A percentile compares a stretch with the other conserved stretches of the same genome.
These are phyloP conservation scores for Malurus elegans DNA, from an alignment of 2,113 vertebrate species.

Conservation along the genomic window DNA sequence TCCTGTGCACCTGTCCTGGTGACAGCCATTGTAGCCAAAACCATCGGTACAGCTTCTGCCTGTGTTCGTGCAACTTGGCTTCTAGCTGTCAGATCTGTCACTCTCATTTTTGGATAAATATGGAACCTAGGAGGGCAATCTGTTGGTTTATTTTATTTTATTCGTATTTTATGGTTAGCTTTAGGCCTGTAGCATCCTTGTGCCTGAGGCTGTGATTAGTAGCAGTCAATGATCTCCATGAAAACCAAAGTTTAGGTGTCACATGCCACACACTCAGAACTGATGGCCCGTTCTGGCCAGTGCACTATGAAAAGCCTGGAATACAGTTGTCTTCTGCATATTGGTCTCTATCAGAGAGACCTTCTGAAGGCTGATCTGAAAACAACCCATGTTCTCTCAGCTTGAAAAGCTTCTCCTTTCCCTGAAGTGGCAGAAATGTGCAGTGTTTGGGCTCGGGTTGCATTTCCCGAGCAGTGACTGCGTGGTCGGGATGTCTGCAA, in stretches of 20 bases:
- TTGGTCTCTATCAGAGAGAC: not conserved
- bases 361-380: not conserved
- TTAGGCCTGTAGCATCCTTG: not conserved
- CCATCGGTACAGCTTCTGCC: not conserved
- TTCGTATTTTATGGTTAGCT: not conserved
- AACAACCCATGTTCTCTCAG: not conserved
- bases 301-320: rapidly evolving
- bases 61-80: not conserved
- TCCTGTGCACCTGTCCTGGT: not conserved
- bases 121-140: too few relatives aligned
- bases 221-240: not conserved
- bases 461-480: not conserved
- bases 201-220: not conserved
- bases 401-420: not conserved
- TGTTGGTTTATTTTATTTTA: too few relatives aligned
- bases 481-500: not conserved
- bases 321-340: not conserved
- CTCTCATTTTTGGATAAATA: not conserved
- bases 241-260: not conserved
- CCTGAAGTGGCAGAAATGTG: not conserved
- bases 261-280: not conserved
- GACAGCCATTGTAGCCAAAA: not conserved
- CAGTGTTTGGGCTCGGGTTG: not conserved
- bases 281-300: rapidly evolving
- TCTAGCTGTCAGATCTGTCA: not conserved